phyloP scores from a whole-genome alignment of 1,140 invertebrate genomes.

The Cherax destructor region DNA sequence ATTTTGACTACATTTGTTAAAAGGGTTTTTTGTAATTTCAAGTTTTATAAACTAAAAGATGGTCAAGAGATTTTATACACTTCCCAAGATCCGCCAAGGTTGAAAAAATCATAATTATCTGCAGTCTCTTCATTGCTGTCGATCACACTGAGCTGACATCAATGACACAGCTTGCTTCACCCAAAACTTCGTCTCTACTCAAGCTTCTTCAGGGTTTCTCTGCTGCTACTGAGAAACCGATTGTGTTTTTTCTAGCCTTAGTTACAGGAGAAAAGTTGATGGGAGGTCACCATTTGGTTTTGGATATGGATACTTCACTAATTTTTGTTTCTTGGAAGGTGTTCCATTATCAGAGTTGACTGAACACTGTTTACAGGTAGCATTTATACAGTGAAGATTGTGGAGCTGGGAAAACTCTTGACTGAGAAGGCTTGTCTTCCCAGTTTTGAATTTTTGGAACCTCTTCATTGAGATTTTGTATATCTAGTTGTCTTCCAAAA shows the following conservation, averaged over 20 bases:
- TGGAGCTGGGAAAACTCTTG: too few species aligned
- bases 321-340: too few species aligned
- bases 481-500: neutral
- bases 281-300: too few species aligned
- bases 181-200: neutral
- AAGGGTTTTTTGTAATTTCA: neutral
- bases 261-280: too few species aligned
- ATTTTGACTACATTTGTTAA: too few species aligned
- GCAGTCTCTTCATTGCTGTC: neutral
- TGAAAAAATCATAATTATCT: neutral
- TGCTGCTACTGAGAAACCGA: neutral
- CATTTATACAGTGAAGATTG: too few species aligned
- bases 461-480: neutral
- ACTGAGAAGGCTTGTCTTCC: too few species aligned
- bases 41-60: neutral
- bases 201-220: neutral
- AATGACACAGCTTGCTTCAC: neutral
- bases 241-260: too few species aligned
- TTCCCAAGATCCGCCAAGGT: neutral
- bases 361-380: too few species aligned
- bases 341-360: too few species aligned
- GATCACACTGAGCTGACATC: neutral
- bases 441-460: too few species aligned
- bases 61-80: conserved; percentile 12
- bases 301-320: too few species aligned